Conservation (phyloP, 2,888 invertebrate species). For the Ochropleura plecta region DNA sequence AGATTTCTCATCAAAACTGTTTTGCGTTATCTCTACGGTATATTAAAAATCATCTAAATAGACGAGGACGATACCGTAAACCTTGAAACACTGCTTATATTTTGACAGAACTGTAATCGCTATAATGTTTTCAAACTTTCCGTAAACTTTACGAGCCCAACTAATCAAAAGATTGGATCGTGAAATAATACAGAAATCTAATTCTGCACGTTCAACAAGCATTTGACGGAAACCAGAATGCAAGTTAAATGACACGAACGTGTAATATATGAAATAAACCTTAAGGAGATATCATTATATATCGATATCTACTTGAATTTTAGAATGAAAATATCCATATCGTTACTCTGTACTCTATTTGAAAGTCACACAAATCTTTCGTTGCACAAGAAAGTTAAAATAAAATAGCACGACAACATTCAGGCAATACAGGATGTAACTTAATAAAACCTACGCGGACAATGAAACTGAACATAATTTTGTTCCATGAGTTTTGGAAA, state of each 20-base stretch:
- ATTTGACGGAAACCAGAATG: not conserved
- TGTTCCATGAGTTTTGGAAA: too few species aligned
- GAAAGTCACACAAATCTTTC: not conserved
- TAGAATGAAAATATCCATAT: not conserved
- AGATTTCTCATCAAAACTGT: not conserved
- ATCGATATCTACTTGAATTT: too few species aligned
- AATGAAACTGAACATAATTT: too few species aligned
- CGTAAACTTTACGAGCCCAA: not conserved
- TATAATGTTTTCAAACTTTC: not conserved
- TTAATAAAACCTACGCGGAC: too few species aligned
- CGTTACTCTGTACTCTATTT: too few species aligned
- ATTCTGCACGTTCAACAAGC: not conserved
- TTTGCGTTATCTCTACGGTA: not conserved
- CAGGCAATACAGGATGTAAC: not conserved
- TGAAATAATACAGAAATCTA: not conserved
- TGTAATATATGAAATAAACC: not conserved
- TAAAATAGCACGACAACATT: not conserved
- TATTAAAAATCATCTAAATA: conserved; percentile 2
- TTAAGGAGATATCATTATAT: too few species aligned
- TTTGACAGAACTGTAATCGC: not conserved
- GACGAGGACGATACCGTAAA: not conserved
- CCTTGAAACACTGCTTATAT: not conserved
- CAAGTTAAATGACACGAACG: not conserved
- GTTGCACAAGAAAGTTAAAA: not conserved
- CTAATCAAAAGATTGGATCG: not conserved